phyloP scores from a whole-genome alignment of 2,113 vertebrate species.

The Lampris megalopsis region DNA sequence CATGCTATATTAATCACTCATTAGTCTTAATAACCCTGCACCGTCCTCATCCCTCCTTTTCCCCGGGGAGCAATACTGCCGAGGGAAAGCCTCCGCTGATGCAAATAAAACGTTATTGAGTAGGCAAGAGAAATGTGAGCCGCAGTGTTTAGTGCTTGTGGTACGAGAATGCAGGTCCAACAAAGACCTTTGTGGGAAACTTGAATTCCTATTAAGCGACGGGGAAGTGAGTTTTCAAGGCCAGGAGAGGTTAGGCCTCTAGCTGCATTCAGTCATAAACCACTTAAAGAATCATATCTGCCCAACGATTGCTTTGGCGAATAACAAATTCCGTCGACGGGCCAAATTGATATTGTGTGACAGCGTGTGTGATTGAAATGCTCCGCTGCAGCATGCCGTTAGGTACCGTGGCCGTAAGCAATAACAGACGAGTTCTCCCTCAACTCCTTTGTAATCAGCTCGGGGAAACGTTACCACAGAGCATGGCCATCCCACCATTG shows the following conservation, averaged over 20 bases:
- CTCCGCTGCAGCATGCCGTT: slow-evolving; percentile 57
- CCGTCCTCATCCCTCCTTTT: slow-evolving; percentile 30
- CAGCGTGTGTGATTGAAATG: slow-evolving; percentile 64
- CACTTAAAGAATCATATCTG: slow-evolving; percentile 52
- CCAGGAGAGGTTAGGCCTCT: slow-evolving; percentile 33
- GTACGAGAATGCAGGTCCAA: slow-evolving; percentile 59
- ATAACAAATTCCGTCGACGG: slow-evolving; percentile 58
- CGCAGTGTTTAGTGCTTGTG: slow-evolving; percentile 64
- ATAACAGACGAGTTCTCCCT: slow-evolving; percentile 70
- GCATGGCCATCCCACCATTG: slow-evolving; percentile 61
- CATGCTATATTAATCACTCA: slow-evolving; percentile 54
- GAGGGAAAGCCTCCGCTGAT: slow-evolving; percentile 44
- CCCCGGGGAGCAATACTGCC: slow-evolving; percentile 50
- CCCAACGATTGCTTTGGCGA: slow-evolving; percentile 46
- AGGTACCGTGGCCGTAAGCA: slow-evolving; percentile 66
- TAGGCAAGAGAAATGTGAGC: slow-evolving; percentile 64
- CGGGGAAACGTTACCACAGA: slow-evolving; percentile 67
- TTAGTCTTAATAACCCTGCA: slow-evolving; percentile 42
- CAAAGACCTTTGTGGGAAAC: slow-evolving; percentile 68
- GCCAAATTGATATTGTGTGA: slow-evolving; percentile 71
- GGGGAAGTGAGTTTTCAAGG: slow-evolving; percentile 46
- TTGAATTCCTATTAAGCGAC: slow-evolving; percentile 69
- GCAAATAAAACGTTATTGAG: slow-evolving; percentile 67
- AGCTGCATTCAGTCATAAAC: slow-evolving; percentile 52
- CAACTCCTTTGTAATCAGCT: slow-evolving; percentile 75